Conservation (phyloP, 2,113 vertebrate species). For the Lonchura striata region DNA sequence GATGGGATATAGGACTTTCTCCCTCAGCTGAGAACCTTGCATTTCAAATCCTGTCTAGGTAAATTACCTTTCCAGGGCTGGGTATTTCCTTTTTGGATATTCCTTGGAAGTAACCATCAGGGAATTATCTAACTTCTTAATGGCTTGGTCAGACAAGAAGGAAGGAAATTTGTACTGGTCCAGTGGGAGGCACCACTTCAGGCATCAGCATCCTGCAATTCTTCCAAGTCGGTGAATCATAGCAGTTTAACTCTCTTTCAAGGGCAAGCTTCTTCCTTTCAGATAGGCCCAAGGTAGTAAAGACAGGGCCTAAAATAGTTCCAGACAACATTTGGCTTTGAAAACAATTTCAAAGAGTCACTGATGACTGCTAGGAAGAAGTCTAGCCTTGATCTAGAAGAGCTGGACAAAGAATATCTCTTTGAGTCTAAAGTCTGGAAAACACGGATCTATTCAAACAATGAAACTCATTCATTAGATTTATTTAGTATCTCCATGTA, state of each 20-base stretch:
- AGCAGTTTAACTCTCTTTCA: conserved; percentile 72
- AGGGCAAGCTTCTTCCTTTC: conserved; percentile 77
- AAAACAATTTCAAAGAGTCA: conserved; percentile 53
- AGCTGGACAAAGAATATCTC: not conserved
- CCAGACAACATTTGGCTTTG: conserved; percentile 39
- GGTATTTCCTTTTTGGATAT: conserved; percentile 74
- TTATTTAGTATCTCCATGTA: not conserved
- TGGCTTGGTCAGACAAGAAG: conserved; percentile 76
- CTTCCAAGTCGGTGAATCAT: conserved; percentile 78
- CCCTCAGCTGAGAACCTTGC: conserved; percentile 31
- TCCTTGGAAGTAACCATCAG: conserved; percentile 68
- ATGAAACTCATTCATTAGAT: not conserved
- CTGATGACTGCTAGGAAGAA: conserved; percentile 1
- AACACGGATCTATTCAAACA: not conserved
- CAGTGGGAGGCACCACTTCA: conserved; percentile 65
- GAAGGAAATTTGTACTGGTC: conserved; percentile 76
- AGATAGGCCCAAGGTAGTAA: conserved; percentile 68
- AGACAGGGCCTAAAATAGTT: conserved; percentile 73
- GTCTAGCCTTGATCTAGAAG: conserved; percentile 31
- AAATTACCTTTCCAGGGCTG: conserved; percentile 76
- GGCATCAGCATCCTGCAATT: conserved; percentile 80
- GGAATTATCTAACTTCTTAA: conserved; percentile 75
- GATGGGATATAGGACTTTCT: conserved; percentile 28
- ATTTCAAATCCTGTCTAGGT: conserved; percentile 72
- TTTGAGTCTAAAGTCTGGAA: not conserved